phyloP scores from a whole-genome alignment of 2,797 vertebrate genomes.

The Falco peregrinus region DNA sequence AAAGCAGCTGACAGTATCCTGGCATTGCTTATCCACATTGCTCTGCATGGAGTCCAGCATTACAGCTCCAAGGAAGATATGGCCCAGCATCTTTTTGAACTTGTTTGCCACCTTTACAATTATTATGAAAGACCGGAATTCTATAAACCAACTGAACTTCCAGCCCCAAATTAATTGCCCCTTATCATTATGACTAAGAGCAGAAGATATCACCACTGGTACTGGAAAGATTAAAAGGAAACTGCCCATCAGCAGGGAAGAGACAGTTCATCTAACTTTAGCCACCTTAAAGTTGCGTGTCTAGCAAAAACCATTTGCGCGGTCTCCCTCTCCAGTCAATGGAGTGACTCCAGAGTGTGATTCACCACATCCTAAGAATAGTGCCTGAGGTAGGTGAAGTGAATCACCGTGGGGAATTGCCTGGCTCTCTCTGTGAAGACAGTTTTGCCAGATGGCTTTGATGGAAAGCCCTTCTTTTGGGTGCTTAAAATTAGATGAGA shows the following conservation, averaged over 20 bases:
- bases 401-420: slow-evolving; percentile 30
- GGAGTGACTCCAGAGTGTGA: background rate
- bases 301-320: background rate
- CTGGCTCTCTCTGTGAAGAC: background rate
- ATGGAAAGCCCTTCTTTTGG: background rate
- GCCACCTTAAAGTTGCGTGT: background rate
- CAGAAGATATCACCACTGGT: background rate
- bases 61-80: background rate
- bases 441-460: background rate
- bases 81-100: background rate
- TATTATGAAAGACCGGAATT: background rate
- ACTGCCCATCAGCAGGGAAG: background rate
- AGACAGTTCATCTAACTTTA: background rate
- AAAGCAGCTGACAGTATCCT: background rate
- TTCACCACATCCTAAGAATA: slow-evolving; percentile 9
- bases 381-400: background rate
- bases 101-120: background rate
- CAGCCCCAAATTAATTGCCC: background rate
- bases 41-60: background rate
- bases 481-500: background rate
- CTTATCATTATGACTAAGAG: background rate
- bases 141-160: background rate
- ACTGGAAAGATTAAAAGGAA: background rate
- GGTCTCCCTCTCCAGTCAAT: background rate
- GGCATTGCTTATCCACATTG: background rate